A percentile compares a stretch with the other conserved stretches of the same genome.
phyloP scores from a whole-genome alignment of 1,140 invertebrate species.

The Antheraea pernyi region DNA sequence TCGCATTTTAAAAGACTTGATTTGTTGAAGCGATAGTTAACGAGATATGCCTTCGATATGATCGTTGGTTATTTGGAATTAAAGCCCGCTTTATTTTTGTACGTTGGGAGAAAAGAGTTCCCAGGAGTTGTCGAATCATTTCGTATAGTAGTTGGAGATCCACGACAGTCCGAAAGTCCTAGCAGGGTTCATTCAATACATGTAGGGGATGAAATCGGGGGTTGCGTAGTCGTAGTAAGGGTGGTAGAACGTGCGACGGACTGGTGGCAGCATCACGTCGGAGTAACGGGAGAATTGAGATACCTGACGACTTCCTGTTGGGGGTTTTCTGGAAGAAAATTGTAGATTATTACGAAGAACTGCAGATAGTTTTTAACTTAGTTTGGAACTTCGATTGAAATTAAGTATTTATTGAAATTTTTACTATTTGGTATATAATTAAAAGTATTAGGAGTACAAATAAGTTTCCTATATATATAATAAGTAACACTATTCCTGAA shows the following conservation, averaged over 20 bases:
- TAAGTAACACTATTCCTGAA: no score
- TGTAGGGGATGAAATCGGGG: conserved; percentile 54
- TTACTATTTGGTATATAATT: no score
- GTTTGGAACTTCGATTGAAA: no score
- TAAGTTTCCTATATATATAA: no score
- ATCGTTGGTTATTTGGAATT: conserved; percentile 44
- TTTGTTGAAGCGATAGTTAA: conserved; percentile 46
- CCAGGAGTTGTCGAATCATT: conserved; percentile 46
- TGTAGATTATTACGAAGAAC: background rate
- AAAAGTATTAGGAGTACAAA: no score
- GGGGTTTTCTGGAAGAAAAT: conserved; percentile 54
- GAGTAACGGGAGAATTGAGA: conserved; percentile 72
- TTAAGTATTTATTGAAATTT: no score
- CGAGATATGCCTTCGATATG: conserved; percentile 71
- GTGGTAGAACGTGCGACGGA: conserved; percentile 56
- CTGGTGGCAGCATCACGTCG: conserved; percentile 62
- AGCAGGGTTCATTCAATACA: conserved; percentile 57
- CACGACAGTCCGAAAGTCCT: conserved; percentile 22
- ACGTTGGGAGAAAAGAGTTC: conserved; percentile 35
- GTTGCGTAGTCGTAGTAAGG: conserved; percentile 57
- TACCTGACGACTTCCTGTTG: conserved; percentile 57
- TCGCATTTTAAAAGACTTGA: conserved; percentile 36
- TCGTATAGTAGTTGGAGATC: conserved; percentile 33
- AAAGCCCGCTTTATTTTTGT: conserved; percentile 55
- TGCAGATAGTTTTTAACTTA: no score